Evolutionary conservation across 2,113 vertebrate species (phyloP).

Genomic region (Apus apus): DNA sequence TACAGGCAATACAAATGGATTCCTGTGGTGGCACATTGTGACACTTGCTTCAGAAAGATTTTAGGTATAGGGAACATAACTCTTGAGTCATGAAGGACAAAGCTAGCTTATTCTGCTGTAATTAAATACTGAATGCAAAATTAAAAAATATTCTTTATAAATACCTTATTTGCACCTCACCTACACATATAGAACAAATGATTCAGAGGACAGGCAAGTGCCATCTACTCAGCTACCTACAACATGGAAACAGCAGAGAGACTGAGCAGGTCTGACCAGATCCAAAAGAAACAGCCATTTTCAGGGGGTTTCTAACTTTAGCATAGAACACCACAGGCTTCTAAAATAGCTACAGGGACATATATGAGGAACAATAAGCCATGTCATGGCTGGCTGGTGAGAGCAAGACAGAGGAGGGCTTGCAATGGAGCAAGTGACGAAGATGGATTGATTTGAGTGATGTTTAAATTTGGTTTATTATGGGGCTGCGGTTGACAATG

Average conservation of each 20-base stretch:
- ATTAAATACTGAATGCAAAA: neutral
- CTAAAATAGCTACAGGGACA: neutral
- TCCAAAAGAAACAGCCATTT: constrained; percentile 6
- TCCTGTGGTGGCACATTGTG: neutral
- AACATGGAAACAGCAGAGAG: neutral
- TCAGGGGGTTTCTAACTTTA: neutral
- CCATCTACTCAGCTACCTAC: neutral
- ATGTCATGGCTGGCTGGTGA: constrained; percentile 36
- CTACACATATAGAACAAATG: neutral
- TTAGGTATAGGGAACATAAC: neutral
- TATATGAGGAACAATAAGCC: constrained; percentile 21
- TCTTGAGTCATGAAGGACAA: neutral
- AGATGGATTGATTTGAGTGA: constrained; percentile 45
- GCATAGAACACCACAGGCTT: neutral
- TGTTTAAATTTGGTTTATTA: constrained; percentile 62
- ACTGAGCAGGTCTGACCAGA: neutral
- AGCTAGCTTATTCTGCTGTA: neutral
- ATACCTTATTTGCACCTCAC: neutral
- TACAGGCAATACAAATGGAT: neutral
- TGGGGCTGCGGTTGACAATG: constrained; percentile 24
- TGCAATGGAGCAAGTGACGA: neutral
- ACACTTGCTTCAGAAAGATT: neutral
- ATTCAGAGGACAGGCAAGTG: neutral
- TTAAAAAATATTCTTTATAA: neutral
- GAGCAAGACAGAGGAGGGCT: constrained; percentile 11